These are phyloP conservation scores for Margarornis squamiger DNA, from an alignment of 2,797 vertebrate species.

Conservation along the genomic window DNA sequence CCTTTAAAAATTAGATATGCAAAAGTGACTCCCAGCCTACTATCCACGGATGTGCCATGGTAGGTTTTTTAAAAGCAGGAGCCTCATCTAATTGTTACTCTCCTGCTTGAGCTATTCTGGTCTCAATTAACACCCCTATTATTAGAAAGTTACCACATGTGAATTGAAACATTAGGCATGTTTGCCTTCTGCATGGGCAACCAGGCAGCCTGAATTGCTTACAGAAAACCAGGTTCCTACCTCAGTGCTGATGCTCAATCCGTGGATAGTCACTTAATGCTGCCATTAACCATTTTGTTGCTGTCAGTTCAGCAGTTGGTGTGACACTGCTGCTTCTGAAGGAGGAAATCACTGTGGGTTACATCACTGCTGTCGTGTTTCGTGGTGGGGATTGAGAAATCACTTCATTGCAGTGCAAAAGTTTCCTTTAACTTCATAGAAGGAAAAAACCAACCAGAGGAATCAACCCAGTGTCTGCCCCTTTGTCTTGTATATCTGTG, in stretches of 20 bases:
- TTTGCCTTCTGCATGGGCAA: constrained; percentile 46
- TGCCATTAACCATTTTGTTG: not conserved
- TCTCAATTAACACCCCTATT: constrained; percentile 41
- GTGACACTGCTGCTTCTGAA: not conserved
- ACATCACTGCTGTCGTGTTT: not conserved
- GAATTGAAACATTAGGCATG: not conserved
- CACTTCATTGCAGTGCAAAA: not conserved
- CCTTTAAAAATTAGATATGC: not conserved
- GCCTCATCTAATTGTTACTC: not conserved
- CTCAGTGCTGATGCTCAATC: not conserved
- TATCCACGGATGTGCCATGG: not conserved
- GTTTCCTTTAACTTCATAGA: not conserved
- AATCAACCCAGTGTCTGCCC: not conserved
- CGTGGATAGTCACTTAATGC: not conserved
- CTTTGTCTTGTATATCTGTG: not conserved
- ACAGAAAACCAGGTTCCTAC: not conserved
- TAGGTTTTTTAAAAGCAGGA: not conserved
- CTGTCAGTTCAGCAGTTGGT: not conserved
- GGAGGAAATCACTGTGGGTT: not conserved
- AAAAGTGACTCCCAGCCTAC: not conserved
- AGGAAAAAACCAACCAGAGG: not conserved
- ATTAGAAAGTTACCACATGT: constrained; percentile 22
- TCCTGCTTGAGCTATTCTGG: not conserved
- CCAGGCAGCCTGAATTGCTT: not conserved
- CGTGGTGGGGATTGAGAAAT: not conserved